Percentiles rank a stretch among this genome's conserved stretches.
These are phyloP conservation scores for Calephelis perditalis DNA, from an alignment of 2,888 invertebrate species.

Conservation along the genomic window DNA sequence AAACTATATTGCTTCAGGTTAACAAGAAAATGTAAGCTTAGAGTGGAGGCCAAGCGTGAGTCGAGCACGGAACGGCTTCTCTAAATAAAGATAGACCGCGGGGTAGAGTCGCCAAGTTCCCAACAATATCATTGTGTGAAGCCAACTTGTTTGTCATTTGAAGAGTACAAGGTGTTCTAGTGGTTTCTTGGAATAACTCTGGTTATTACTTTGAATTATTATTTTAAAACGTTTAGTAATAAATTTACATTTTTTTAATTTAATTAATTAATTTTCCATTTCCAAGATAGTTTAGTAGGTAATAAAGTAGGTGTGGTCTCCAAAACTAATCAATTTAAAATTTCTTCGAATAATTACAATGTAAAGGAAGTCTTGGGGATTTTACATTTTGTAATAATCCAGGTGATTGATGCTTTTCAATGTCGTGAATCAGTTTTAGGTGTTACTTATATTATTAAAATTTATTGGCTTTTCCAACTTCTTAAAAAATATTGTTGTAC, in stretches of 20 bases:
- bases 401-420: too few species aligned
- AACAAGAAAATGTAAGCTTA: conserved; percentile 9
- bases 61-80: conserved; percentile 16
- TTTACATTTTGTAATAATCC: too few species aligned
- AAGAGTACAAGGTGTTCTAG: conserved; percentile 18
- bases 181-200: neutral
- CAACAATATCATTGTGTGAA: conserved; percentile 24
- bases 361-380: too few species aligned
- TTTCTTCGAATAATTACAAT: too few species aligned
- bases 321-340: too few species aligned
- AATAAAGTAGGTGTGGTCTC: too few species aligned
- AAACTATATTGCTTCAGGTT: neutral
- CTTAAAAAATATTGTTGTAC: too few species aligned
- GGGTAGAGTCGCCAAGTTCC: conserved; percentile 18
- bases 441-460: too few species aligned
- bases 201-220: neutral
- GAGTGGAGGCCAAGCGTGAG: conserved; percentile 7
- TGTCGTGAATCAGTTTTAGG: too few species aligned
- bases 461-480: too few species aligned
- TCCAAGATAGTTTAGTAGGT: neutral
- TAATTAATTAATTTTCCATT: neutral
- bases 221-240: neutral
- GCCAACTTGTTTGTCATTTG: conserved; percentile 23
- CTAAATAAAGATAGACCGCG: conserved; percentile 7
- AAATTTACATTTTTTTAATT: too few species aligned